These are phyloP conservation scores for Epinephelus cyanopodus DNA, from an alignment of 2,113 vertebrate genomes.

Conservation along the genomic window DNA sequence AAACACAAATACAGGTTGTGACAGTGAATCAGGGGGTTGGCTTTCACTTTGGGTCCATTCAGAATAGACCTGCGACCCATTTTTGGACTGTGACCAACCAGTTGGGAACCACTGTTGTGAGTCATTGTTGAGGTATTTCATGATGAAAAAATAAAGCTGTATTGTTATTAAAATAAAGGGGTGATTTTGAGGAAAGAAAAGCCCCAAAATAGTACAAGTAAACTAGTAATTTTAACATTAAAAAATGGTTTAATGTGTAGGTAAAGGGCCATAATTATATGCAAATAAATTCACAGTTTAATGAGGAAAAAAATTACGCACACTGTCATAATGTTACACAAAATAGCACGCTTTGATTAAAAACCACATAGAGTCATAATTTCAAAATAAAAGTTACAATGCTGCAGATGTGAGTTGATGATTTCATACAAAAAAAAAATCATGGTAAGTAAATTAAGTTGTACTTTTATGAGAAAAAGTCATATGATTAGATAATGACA, in stretches of 20 bases:
- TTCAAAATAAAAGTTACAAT: not conserved
- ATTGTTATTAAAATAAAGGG: not conserved
- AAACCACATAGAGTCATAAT: not conserved
- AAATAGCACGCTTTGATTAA: not conserved
- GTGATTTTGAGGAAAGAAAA: not conserved
- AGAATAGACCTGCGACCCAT: too few species aligned
- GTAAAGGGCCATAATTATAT: not conserved
- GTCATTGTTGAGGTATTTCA: too few species aligned
- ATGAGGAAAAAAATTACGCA: not conserved
- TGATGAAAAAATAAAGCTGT: not conserved
- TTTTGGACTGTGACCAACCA: too few species aligned
- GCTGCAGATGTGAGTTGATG: not conserved
- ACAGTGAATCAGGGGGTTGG: too few species aligned
- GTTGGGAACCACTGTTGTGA: too few species aligned
- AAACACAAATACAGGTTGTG: too few species aligned
- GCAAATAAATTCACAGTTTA: not conserved
- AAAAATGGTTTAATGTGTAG: too few species aligned
- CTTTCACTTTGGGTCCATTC: too few species aligned
- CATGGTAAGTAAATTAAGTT: not conserved
- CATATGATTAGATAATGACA: not conserved
- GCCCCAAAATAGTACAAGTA: not conserved
- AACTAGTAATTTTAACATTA: not conserved
- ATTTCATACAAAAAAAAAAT: not conserved
- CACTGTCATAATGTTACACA: not conserved
- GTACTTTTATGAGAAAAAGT: not conserved